phyloP scores from a whole-genome alignment of 1,140 invertebrate genomes.

The Drosophila mauritiana region DNA sequence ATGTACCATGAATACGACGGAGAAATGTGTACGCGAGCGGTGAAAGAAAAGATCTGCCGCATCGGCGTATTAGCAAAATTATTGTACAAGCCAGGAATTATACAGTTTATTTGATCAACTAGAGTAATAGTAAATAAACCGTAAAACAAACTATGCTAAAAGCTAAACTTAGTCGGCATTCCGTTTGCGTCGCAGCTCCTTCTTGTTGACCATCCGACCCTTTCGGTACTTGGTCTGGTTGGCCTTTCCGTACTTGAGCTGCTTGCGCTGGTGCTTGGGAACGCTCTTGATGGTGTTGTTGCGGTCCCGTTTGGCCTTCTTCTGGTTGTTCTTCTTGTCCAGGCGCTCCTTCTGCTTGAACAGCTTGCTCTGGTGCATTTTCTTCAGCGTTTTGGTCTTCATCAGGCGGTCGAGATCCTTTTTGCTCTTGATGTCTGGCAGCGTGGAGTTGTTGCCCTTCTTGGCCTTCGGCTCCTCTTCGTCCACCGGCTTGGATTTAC shows the following conservation, averaged over 20 bases:
- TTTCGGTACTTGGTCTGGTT: conserved; percentile 63
- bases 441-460: conserved; percentile 5
- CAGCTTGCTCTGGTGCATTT: conserved; percentile 89
- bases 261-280: conserved; percentile 70
- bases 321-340: conserved; percentile 87
- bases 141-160: conserved; percentile 46
- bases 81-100: conserved; percentile 52
- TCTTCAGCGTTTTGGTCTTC: conserved; percentile 88
- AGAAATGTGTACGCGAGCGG: conserved; percentile 32
- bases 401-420: conserved; percentile 89
- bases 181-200: conserved; percentile 64
- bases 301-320: conserved; percentile 85
- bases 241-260: conserved; percentile 55
- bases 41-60: conserved; percentile 19
- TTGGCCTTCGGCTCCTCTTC: not conserved
- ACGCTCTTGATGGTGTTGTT: conserved; percentile 76
- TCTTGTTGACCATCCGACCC: conserved; percentile 66
- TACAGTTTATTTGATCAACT: conserved; percentile 73
- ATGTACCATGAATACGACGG: conserved; percentile 42
- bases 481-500: conserved; percentile 10
- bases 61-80: conserved; percentile 70
- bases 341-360: conserved; percentile 90
- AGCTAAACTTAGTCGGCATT: conserved; percentile 47
- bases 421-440: conserved; percentile 83
- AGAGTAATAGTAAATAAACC: conserved; percentile 79